Percentiles rank a stretch among this genome's conserved stretches.
phyloP scores from a whole-genome alignment of 2,888 invertebrate species.

The Lasioglossum oenotherae region DNA sequence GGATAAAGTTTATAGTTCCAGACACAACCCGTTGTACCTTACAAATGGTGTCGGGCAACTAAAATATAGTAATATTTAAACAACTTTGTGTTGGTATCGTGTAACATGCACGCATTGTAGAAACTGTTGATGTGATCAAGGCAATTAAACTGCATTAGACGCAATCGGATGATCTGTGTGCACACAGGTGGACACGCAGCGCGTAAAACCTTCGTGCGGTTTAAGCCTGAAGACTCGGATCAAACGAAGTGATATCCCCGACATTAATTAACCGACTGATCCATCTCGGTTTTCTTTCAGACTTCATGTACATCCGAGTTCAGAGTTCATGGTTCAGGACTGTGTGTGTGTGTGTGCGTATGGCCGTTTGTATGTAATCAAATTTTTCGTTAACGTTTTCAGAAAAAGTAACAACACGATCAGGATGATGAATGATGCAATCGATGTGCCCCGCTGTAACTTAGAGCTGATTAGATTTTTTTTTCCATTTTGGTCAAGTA shows the following conservation, averaged over 20 bases:
- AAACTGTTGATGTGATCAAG: not conserved
- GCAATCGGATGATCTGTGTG: not conserved
- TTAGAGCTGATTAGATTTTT: no score
- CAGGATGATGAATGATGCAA: no score
- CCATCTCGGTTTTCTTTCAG: not conserved
- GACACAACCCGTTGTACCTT: not conserved
- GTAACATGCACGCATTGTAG: not conserved
- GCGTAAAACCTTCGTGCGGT: not conserved
- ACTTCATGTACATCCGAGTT: no score
- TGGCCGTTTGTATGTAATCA: no score
- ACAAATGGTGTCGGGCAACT: not conserved
- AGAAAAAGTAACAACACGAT: no score
- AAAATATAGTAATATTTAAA: not conserved
- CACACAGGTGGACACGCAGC: not conserved
- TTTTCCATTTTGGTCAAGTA: no score
- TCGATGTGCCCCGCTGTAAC: no score
- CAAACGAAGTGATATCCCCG: not conserved
- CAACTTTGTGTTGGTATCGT: not conserved
- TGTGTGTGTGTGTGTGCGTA: no score
- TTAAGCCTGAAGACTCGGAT: not conserved
- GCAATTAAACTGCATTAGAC: not conserved
- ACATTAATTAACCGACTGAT: not conserved
- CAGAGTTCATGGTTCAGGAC: no score
- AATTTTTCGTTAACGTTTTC: no score
- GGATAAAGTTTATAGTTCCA: not conserved